A percentile compares a stretch with the other conserved stretches of the same genome.
Evolutionary conservation across 2,113 vertebrate species (phyloP).

Genomic region (Melospiza melodia): DNA sequence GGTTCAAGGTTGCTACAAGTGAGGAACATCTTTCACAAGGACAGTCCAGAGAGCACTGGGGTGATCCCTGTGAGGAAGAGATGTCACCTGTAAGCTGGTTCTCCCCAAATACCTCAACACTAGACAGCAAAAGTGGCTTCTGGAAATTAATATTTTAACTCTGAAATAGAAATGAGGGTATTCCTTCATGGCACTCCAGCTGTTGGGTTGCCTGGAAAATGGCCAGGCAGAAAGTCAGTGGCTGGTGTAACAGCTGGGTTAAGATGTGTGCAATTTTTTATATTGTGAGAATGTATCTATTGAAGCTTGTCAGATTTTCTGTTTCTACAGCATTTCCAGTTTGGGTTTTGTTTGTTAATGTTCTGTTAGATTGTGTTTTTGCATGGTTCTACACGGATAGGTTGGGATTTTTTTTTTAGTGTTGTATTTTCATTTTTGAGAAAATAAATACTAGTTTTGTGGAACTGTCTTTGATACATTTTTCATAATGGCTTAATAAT

Average conservation of each 20-base stretch:
- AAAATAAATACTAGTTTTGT: slow-evolving; percentile 62
- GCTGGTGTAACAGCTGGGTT: background rate
- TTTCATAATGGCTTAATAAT: slow-evolving; percentile 57
- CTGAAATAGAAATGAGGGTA: background rate
- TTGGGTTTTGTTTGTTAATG: background rate
- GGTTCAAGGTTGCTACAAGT: background rate
- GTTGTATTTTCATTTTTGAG: slow-evolving; percentile 18
- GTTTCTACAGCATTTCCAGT: background rate
- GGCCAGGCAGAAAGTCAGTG: background rate
- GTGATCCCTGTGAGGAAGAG: background rate
- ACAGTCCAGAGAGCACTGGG: background rate
- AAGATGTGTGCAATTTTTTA: background rate
- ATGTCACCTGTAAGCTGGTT: background rate
- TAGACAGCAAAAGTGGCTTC: background rate
- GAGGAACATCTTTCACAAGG: background rate
- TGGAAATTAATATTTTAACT: background rate
- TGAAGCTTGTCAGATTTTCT: background rate
- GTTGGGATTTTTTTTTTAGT: background rate
- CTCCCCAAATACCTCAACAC: background rate
- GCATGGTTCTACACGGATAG: background rate
- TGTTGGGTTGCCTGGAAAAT: background rate
- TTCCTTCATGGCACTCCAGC: background rate
- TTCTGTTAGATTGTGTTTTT: background rate
- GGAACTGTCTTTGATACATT: slow-evolving; percentile 55
- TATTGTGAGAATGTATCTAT: background rate